Percentiles rank a stretch among this genome's conserved stretches.
Evolutionary conservation across 2,797 vertebrate species (phyloP).

Genomic region (Centropyge bicolor): DNA sequence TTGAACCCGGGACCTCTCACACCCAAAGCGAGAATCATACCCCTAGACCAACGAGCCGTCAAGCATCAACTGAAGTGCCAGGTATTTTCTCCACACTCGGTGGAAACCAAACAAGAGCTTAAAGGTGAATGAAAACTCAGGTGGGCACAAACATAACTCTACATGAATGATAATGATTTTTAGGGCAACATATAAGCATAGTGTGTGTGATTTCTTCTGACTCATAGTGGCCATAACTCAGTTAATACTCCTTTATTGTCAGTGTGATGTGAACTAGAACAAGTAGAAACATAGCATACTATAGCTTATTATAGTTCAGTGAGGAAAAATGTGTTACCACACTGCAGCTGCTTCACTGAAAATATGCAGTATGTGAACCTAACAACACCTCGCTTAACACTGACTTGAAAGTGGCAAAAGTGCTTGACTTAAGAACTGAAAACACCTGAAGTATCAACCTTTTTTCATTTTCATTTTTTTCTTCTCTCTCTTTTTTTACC

Average conservation of each 20-base stretch:
- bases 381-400: no score
- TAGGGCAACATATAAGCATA: neutral
- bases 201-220: neutral
- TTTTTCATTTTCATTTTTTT: neutral
- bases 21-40: conserved; percentile 91
- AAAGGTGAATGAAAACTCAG: neutral
- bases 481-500: no score
- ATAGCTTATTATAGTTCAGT: neutral
- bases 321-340: neutral
- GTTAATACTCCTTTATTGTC: neutral
- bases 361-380: neutral
- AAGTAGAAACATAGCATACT: neutral
- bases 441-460: neutral
- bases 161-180: no score
- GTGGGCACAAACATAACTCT: no score
- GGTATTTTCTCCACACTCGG: neutral
- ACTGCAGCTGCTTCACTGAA: neutral
- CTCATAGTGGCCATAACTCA: neutral
- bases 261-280: neutral
- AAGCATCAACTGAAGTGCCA: no score
- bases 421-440: neutral
- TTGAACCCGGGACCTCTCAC: conserved; percentile 89
- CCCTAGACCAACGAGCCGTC: conserved; percentile 90
- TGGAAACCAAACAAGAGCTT: neutral
- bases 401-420: neutral